Evolutionary conservation across 2,797 vertebrate species (phyloP).

Genomic region (Anabas testudineus): DNA sequence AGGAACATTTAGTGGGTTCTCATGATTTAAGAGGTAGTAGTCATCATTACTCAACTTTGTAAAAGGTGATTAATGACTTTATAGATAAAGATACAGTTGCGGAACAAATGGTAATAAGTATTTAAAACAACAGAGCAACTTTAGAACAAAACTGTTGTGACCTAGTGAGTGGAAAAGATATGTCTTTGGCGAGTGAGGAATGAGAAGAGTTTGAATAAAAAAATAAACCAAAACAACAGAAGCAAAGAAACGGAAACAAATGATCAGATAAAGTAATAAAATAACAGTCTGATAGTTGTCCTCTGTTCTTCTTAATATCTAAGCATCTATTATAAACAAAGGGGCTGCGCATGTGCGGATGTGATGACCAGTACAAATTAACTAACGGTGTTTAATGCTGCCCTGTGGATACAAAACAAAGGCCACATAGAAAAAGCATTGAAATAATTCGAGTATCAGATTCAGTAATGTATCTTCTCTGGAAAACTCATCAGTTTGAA

Average conservation of each 20-base stretch:
- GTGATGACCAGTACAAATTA: conserved; percentile 9
- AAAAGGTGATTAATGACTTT: background rate
- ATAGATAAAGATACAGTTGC: too few species aligned
- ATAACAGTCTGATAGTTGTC: background rate
- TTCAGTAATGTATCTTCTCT: background rate
- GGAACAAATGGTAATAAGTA: too few species aligned
- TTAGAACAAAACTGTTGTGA: background rate
- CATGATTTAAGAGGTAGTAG: background rate
- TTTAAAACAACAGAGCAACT: background rate
- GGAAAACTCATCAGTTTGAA: background rate
- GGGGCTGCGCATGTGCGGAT: background rate
- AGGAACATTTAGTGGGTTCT: background rate
- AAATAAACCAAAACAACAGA: background rate
- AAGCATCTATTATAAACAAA: conserved; percentile 10
- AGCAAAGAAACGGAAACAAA: background rate
- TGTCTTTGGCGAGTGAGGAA: background rate
- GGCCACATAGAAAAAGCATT: background rate
- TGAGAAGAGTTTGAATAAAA: background rate
- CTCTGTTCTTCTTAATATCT: background rate
- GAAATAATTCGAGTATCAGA: background rate
- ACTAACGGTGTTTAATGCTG: conserved; percentile 28
- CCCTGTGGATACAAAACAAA: conserved; percentile 22
- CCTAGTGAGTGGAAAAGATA: conserved; percentile 2
- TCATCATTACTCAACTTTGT: background rate
- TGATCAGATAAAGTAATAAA: background rate